Conservation (phyloP, 2,888 invertebrate species). For the Cephus pulcher region DNA sequence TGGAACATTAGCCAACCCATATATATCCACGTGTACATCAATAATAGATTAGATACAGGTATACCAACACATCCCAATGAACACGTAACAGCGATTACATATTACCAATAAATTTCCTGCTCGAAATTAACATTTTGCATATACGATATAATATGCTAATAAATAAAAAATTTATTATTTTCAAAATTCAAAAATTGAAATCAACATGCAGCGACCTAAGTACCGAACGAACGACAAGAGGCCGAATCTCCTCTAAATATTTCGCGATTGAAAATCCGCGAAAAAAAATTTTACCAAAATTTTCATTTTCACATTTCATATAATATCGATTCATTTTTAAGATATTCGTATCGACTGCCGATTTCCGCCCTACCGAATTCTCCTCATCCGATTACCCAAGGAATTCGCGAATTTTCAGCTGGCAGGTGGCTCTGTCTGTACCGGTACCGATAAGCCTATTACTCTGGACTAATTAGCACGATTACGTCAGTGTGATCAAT, state of each 20-base stretch:
- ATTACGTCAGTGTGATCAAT: constrained; percentile 22
- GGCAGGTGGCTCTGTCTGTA: not conserved
- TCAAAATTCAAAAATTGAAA: not conserved
- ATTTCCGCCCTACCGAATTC: not conserved
- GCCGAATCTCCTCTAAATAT: too few species aligned
- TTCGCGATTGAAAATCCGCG: too few species aligned
- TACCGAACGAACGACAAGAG: not conserved
- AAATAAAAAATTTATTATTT: not conserved
- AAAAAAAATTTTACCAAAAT: too few species aligned
- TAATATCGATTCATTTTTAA: not conserved
- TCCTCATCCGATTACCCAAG: constrained; percentile 13
- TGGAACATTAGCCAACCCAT: too few species aligned
- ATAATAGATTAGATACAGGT: not conserved
- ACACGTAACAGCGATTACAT: not conserved
- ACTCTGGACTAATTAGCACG: constrained; percentile 22
- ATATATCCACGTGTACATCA: not conserved
- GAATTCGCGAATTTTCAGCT: constrained; percentile 13
- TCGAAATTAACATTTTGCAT: not conserved
- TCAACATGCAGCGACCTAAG: not conserved
- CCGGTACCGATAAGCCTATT: constrained; percentile 20
- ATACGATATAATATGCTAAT: not conserved
- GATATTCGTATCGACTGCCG: not conserved
- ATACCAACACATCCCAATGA: not conserved
- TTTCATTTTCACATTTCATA: not conserved
- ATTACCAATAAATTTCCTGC: not conserved